Percentiles rank a stretch among this genome's conserved stretches.
These are phyloP conservation scores for Drosophila sp. DNA, from an alignment of 1,140 invertebrate species.

Conservation along the genomic window DNA sequence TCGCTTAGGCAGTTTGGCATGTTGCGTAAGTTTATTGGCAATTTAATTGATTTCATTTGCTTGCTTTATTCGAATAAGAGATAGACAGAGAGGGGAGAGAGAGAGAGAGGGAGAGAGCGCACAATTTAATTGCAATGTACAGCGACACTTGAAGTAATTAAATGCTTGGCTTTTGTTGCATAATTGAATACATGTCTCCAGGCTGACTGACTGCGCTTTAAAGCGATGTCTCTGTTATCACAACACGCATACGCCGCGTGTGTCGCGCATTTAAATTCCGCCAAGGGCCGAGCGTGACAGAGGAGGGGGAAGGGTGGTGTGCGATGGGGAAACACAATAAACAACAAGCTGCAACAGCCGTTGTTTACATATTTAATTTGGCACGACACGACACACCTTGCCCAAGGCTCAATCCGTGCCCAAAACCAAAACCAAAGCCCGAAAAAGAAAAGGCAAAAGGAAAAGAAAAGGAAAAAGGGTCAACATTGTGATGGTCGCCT, in stretches of 20 bases:
- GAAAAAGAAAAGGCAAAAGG: too few relatives aligned
- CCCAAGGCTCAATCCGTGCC: slow-evolving; percentile 4
- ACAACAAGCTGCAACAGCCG: slow-evolving; percentile 41
- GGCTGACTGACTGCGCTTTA: slow-evolving; percentile 10
- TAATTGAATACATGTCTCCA: slow-evolving; percentile 68
- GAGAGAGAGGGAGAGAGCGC: too few relatives aligned
- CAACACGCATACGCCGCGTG: slow-evolving; percentile 69
- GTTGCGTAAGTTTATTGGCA: slow-evolving; percentile 44
- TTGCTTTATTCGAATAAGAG: slow-evolving; percentile 24
- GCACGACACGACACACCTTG: slow-evolving; percentile 58
- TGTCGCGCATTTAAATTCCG: slow-evolving; percentile 63
- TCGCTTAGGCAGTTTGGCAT: slow-evolving; percentile 36
- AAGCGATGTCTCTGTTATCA: slow-evolving; percentile 13
- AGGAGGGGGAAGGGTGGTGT: too few relatives aligned
- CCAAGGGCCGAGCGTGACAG: slow-evolving; percentile 22
- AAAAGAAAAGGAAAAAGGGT: slow-evolving; percentile 53
- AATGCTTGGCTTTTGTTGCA: slow-evolving; percentile 70
- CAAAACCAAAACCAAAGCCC: too few relatives aligned
- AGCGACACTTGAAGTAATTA: slow-evolving; percentile 63
- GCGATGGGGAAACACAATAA: slow-evolving; percentile 45
- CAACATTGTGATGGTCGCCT: slow-evolving; percentile 58
- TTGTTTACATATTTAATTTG: slow-evolving; percentile 75
- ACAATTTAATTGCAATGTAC: slow-evolving; percentile 16
- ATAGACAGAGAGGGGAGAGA: neutral
- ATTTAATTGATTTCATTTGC: slow-evolving; percentile 67